Conservation (phyloP, 1,140 invertebrate species). For the Eubasilissa regina region DNA sequence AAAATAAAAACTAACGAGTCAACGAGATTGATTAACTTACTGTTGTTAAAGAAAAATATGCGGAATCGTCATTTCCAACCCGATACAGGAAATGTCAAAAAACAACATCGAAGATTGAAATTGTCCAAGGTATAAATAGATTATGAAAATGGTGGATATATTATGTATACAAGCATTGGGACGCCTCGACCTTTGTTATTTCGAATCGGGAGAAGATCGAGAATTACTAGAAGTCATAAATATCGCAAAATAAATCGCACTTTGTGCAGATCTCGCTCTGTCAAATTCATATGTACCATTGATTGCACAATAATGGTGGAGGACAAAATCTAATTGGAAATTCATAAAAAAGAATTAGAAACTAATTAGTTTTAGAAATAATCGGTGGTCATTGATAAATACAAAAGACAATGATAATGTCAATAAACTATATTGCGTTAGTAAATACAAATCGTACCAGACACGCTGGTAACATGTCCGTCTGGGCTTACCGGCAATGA, state of each 20-base stretch:
- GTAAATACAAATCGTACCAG: constrained; percentile 16
- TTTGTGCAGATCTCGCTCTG: too few relatives aligned
- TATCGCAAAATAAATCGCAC: too few relatives aligned
- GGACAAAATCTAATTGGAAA: not conserved
- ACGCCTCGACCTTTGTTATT: constrained; percentile 19
- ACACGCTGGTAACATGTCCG: constrained; percentile 29
- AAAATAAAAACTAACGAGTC: too few relatives aligned
- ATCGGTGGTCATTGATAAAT: not conserved
- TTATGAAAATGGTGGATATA: constrained; percentile 16
- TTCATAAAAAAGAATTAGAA: constrained; percentile 1
- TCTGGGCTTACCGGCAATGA: constrained; percentile 25
- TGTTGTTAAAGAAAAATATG: too few relatives aligned
- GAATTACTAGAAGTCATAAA: too few relatives aligned
- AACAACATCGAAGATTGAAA: constrained; percentile 1
- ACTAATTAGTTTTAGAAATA: not conserved
- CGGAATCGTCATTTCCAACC: too few relatives aligned
- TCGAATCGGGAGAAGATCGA: not conserved
- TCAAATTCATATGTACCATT: not conserved
- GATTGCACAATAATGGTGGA: constrained; percentile 10
- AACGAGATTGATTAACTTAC: too few relatives aligned
- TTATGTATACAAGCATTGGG: not conserved
- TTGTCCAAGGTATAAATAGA: constrained; percentile 7
- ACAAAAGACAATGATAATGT: not conserved
- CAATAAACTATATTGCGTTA: not conserved
- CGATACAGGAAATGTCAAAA: not conserved